Conservation (phyloP, 2,888 invertebrate species). For the Phymatocera aterrima region DNA sequence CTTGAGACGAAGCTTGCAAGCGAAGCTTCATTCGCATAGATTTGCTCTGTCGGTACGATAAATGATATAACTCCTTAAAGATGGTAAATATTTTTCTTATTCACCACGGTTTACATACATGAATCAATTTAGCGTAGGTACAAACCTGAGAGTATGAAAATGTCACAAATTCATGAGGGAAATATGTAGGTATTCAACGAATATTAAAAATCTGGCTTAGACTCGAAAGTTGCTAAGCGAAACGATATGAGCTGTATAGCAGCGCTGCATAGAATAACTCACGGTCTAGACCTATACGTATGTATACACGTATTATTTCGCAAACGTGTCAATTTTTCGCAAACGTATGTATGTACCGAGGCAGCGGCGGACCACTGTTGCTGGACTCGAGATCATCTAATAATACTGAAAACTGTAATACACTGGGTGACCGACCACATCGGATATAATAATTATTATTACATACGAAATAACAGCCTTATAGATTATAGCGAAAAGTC, state of each 20-base stretch:
- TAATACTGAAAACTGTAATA: slow-evolving; percentile 27
- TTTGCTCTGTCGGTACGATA: neutral
- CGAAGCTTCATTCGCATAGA: too few relatives aligned
- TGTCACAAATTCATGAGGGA: neutral
- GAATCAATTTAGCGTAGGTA: neutral
- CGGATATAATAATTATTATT: slow-evolving; percentile 25
- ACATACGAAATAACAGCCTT: neutral
- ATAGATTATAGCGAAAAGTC: neutral
- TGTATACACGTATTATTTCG: slow-evolving; percentile 25
- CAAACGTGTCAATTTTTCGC: slow-evolving; percentile 28
- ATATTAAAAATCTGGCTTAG: slow-evolving; percentile 16
- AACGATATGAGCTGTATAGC: slow-evolving; percentile 2
- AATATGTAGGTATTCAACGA: neutral
- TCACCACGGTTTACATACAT: neutral
- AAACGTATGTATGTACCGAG: slow-evolving; percentile 8
- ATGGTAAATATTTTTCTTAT: neutral
- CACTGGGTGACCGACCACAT: slow-evolving; percentile 40
- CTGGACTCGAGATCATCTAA: slow-evolving; percentile 30
- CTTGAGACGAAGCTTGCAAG: too few relatives aligned
- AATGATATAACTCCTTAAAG: neutral
- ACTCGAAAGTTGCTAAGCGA: slow-evolving; percentile 24
- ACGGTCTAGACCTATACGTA: neutral
- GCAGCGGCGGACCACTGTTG: slow-evolving; percentile 11
- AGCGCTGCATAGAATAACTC: neutral
- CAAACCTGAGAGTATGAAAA: neutral